Evolutionary conservation across 2,888 invertebrate species (phyloP).

Genomic region (Rhagonycha fulva): DNA sequence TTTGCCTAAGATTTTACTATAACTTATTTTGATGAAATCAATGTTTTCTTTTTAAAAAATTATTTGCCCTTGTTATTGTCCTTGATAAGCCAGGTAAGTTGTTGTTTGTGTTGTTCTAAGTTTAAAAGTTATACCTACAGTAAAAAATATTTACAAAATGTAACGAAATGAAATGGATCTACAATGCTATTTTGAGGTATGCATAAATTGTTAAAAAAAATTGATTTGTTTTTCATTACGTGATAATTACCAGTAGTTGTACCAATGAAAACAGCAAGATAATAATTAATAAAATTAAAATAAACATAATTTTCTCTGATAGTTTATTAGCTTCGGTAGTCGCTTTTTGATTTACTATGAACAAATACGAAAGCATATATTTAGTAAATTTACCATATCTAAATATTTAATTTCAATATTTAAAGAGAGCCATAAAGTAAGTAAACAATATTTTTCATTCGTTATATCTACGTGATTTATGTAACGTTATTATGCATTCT

Average conservation of each 20-base stretch:
- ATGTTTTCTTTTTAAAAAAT: too few relatives aligned
- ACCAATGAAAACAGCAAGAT: background rate
- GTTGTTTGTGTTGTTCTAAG: too few relatives aligned
- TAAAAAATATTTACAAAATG: too few relatives aligned
- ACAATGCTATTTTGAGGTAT: too few relatives aligned
- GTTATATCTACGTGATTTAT: background rate
- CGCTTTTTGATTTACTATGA: background rate
- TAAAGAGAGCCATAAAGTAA: background rate
- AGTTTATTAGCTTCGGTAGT: background rate
- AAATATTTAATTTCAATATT: background rate
- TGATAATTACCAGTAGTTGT: background rate
- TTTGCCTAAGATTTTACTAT: too few relatives aligned
- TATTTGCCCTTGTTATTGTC: too few relatives aligned
- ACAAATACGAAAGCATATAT: background rate
- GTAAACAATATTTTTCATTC: background rate
- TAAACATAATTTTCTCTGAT: background rate
- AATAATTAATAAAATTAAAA: background rate
- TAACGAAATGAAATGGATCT: too few relatives aligned
- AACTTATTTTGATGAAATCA: too few relatives aligned
- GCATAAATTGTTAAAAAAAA: too few relatives aligned
- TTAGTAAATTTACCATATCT: background rate
- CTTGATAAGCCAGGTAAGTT: too few relatives aligned
- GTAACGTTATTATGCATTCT: background rate
- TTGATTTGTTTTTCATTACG: too few relatives aligned
- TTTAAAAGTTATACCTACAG: too few relatives aligned